These are phyloP conservation scores for Globia sparganii DNA, from an alignment of 2,888 invertebrate genomes.

Conservation along the genomic window DNA sequence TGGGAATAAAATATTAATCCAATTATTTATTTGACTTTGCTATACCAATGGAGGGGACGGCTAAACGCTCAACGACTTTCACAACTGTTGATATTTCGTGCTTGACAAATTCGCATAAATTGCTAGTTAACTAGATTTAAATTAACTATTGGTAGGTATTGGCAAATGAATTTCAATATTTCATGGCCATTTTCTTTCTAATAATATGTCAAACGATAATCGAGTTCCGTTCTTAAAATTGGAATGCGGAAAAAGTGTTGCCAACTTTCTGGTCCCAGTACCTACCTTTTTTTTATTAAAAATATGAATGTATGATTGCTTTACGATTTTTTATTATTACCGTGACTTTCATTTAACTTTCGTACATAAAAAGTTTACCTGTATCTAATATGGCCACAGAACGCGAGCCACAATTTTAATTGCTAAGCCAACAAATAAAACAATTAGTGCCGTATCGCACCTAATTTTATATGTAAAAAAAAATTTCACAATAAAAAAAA, in stretches of 20 bases:
- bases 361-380: not conserved
- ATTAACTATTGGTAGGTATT: slow-evolving; percentile 50
- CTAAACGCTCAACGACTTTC: slow-evolving; percentile 24
- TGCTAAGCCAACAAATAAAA: slow-evolving; percentile 43
- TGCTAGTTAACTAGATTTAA: slow-evolving; percentile 44
- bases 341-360: slow-evolving; percentile 10
- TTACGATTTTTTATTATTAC: slow-evolving; percentile 1
- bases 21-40: slow-evolving; percentile 21
- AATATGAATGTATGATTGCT: not conserved
- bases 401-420: slow-evolving; percentile 33
- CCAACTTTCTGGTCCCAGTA: not conserved
- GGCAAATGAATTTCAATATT: slow-evolving; percentile 20
- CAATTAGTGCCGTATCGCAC: slow-evolving; percentile 35
- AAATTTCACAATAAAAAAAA: slow-evolving; percentile 59
- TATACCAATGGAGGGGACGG: not conserved
- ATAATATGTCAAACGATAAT: slow-evolving; percentile 6
- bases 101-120: slow-evolving; percentile 52
- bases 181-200: slow-evolving; percentile 28
- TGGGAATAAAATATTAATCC: slow-evolving; percentile 11
- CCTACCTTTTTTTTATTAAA: not conserved
- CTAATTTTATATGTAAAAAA: slow-evolving; percentile 38
- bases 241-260: not conserved
- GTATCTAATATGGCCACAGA: not conserved
- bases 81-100: slow-evolving; percentile 45
- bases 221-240: not conserved